Conservation (phyloP, 2,888 invertebrate species). For the Caenorhabditis plicata region DNA sequence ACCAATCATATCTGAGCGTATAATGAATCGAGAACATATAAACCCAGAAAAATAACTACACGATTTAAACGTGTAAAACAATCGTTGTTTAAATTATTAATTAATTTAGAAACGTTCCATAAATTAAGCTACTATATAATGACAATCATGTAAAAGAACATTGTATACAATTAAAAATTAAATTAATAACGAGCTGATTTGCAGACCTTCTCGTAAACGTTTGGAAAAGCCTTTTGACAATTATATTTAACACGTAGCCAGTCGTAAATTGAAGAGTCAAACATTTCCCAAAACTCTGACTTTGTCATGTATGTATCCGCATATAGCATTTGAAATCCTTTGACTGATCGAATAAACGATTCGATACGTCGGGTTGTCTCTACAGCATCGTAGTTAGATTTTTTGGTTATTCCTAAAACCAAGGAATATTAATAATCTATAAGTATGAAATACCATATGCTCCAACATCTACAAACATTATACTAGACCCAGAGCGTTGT, state of each 20-base stretch:
- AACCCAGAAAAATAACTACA: no score
- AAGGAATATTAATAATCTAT: no score
- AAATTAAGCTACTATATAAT: no score
- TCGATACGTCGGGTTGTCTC: constrained; percentile 76
- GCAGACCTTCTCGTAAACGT: constrained; percentile 77
- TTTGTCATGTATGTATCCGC: constrained; percentile 78
- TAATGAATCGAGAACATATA: no score
- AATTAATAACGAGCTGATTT: constrained; percentile 60
- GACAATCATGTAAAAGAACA: no score
- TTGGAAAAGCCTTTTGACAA: constrained; percentile 78
- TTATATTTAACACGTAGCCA: constrained; percentile 67
- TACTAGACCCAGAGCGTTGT: constrained; percentile 68
- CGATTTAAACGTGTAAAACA: no score
- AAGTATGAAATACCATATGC: no score
- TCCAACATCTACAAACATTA: constrained; percentile 81
- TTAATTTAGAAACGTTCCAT: no score
- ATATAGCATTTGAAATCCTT: constrained; percentile 79
- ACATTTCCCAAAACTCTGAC: constrained; percentile 80
- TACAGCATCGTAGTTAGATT: constrained; percentile 72
- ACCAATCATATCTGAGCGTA: no score
- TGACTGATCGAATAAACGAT: constrained; percentile 73
- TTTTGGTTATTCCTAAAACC: constrained; percentile 68
- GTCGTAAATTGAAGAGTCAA: constrained; percentile 76
- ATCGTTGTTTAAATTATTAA: no score
- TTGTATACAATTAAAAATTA: background rate